Conservation (phyloP, 35 echinoderm and acorn worm genomes). For the Apostichopus japonicus region DNA sequence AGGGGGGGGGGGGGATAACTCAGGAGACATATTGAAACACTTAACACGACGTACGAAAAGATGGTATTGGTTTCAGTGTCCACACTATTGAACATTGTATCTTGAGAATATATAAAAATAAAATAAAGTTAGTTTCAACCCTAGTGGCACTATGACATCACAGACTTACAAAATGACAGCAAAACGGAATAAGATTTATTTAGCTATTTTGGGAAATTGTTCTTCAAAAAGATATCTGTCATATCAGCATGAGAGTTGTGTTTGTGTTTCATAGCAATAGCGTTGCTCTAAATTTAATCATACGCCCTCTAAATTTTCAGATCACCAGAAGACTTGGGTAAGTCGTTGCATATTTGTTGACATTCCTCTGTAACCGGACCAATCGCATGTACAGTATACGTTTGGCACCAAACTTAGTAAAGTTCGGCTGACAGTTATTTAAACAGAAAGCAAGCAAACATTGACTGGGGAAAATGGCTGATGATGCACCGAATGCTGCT, state of each 20-base stretch:
- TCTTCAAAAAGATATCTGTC: too few relatives aligned
- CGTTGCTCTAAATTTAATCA: neutral
- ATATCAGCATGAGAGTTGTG: too few relatives aligned
- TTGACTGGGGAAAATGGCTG: neutral
- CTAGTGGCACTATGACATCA: too few relatives aligned
- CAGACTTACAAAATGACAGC: too few relatives aligned
- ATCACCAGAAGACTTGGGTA: neutral
- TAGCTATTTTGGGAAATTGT: too few relatives aligned
- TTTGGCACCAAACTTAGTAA: neutral
- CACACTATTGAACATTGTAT: neutral
- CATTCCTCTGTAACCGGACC: neutral
- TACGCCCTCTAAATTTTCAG: neutral
- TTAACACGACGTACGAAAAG: too few relatives aligned
- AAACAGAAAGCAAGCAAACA: too few relatives aligned
- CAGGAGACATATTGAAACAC: too few relatives aligned
- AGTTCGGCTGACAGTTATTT: neutral
- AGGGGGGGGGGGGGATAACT: too few relatives aligned
- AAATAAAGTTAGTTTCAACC: neutral
- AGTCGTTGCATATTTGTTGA: slow-evolving; percentile 1
- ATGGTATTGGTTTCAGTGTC: too few relatives aligned
- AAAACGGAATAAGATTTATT: too few relatives aligned
- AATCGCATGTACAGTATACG: neutral
- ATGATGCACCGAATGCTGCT: neutral
- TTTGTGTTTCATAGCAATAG: neutral
- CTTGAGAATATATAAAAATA: neutral